Evolutionary conservation across 2,113 vertebrate genomes (phyloP).

Genomic region (Oncorhynchus gorbuscha): DNA sequence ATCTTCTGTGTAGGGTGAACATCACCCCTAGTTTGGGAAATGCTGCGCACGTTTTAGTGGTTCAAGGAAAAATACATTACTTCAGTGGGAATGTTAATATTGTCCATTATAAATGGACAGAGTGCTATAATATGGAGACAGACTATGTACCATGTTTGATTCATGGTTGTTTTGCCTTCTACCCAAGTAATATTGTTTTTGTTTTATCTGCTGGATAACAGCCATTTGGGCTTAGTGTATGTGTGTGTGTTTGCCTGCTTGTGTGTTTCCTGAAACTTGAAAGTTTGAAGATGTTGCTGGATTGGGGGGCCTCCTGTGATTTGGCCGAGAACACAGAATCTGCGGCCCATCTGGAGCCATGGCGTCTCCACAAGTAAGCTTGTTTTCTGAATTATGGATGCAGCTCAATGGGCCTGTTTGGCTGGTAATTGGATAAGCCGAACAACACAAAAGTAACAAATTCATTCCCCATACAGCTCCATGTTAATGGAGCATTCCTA

Average conservation of each 20-base stretch:
- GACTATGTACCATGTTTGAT: no score
- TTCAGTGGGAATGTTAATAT: no score
- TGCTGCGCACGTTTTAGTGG: no score
- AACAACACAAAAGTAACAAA: background rate
- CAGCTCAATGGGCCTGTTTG: background rate
- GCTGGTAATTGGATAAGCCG: background rate
- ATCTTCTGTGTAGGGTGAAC: no score
- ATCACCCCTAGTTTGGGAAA: no score
- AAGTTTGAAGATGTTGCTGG: background rate
- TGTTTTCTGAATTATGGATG: background rate
- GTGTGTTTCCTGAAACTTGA: background rate
- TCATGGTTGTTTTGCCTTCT: no score
- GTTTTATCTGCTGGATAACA: no score
- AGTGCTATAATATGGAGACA: no score
- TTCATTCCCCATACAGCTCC: background rate
- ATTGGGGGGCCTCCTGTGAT: background rate
- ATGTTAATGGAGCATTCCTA: background rate
- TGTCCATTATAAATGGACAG: no score
- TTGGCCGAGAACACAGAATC: background rate
- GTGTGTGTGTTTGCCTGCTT: conserved; percentile 6
- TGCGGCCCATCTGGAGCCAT: background rate
- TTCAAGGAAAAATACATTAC: no score
- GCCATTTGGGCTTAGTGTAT: no score
- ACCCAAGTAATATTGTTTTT: no score
- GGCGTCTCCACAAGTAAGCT: background rate